Conservation (phyloP, 1,140 invertebrate genomes). For the Penaeus vannamei region DNA sequence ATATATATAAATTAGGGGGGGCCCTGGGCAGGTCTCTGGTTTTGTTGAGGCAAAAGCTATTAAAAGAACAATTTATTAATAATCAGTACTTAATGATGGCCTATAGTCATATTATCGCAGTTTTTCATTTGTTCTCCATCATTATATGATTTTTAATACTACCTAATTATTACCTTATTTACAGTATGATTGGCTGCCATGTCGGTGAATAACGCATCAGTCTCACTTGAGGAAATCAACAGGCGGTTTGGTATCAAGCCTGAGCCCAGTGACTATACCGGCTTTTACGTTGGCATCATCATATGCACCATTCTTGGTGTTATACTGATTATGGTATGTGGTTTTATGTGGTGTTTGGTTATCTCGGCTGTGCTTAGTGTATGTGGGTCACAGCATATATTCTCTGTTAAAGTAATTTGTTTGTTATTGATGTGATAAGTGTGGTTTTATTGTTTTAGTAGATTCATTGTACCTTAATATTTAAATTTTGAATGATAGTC, state of each 20-base stretch:
- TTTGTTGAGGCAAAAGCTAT: too few species aligned
- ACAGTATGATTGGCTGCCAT: slow-evolving; percentile 37
- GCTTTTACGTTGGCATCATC: slow-evolving; percentile 51
- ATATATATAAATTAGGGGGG: slow-evolving; percentile 3
- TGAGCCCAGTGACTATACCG: slow-evolving; percentile 44
- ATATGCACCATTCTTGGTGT: slow-evolving; percentile 49
- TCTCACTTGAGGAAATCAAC: slow-evolving; percentile 45
- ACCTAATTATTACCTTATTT: neutral
- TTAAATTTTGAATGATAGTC: too few species aligned
- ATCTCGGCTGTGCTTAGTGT: neutral
- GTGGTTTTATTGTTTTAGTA: too few species aligned
- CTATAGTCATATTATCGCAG: neutral
- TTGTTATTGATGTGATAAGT: neutral
- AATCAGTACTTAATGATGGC: neutral
- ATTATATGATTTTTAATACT: slow-evolving; percentile 23
- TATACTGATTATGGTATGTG: slow-evolving; percentile 60
- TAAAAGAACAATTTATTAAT: neutral
- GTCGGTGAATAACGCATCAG: slow-evolving; percentile 32
- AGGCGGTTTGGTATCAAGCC: slow-evolving; percentile 48
- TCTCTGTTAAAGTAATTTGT: neutral
- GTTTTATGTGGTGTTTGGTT: neutral
- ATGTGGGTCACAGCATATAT: neutral
- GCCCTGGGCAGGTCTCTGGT: too few species aligned
- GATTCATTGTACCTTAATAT: neutral
- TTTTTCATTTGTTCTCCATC: neutral